Evolutionary conservation across 2,797 vertebrate genomes (phyloP), one percentile per base, ranked within the genome.

Genomic region (Neopelma chrysocephalum): DNA sequence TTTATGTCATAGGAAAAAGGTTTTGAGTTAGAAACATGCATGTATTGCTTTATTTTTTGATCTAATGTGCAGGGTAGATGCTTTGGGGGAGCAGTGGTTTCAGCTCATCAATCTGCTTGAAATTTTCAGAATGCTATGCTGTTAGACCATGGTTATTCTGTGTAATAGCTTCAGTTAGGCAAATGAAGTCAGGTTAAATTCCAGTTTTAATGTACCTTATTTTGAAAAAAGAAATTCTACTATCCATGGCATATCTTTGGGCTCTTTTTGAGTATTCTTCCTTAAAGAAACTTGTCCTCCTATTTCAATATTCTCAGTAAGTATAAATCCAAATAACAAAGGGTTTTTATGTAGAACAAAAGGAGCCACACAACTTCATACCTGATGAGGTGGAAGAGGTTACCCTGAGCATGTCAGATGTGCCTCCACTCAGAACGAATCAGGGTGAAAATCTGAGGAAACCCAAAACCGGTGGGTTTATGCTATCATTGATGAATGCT

Each of bases 401-500:
- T 62, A 60, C 14, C 3, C 26, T 51, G 40, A 54, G 19, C 17
- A 7, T 76, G 32, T 54, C 10, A 3, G 34, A 36, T 91, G 5
- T 69, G 36, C 60, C 60, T 73, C 11, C 23, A 20, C 11, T 18
- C 43, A 75, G 45, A 64, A 45, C 27, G 65, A 72, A 48, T 81
- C 20, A 2, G 29, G 25, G 25, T 84, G 68, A 90, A 90, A 90
- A 70, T 89, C 42, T 60, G 60, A 83, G 58, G 66, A 93, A 90
- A 32, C 21, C 19, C 54, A 8, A 65, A 89, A 50, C 58, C 80
- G 48, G 22, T 2, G 0, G 15, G 84, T 94, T 80, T 69, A 15
- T 93, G 69, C 18, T 79, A 1, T 58, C 34, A 11, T 79, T 84
- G 68, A 58, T 83, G 81, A 82, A 82, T 73, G 71, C 17, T 84